These are phyloP conservation scores for Calliopum simillimum DNA, from an alignment of 2,888 invertebrate genomes.

Conservation along the genomic window DNA sequence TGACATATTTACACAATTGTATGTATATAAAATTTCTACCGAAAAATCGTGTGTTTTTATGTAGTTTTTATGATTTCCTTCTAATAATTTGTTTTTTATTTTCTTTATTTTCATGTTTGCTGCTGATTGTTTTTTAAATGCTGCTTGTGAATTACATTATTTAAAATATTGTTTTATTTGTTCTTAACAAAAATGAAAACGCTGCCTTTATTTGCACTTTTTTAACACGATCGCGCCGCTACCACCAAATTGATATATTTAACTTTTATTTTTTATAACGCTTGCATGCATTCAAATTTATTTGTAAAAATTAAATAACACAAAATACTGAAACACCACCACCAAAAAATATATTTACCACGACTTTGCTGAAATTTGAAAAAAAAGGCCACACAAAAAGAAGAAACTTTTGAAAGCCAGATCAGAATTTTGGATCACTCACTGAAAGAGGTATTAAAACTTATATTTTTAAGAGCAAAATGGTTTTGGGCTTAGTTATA, in stretches of 20 bases:
- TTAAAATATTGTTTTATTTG: conserved; percentile 35
- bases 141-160: conserved; percentile 24
- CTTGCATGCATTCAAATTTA: conserved; percentile 7
- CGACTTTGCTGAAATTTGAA: conserved; percentile 20
- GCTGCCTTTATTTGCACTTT: neutral
- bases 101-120: conserved; percentile 38
- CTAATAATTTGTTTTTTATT: conserved; percentile 10
- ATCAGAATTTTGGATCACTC: conserved; percentile 90
- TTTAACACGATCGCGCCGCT: too few relatives aligned
- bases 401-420: conserved; percentile 92
- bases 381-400: conserved; percentile 86
- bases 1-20: conserved; percentile 5
- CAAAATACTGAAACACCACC: conserved; percentile 29
- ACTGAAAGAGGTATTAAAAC: conserved; percentile 88
- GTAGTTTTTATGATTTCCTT: conserved; percentile 6
- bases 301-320: conserved; percentile 2
- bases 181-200: conserved; percentile 18
- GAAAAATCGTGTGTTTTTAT: conserved; percentile 33
- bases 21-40: conserved; percentile 47
- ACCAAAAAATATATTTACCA: conserved; percentile 6
- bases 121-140: conserved; percentile 36
- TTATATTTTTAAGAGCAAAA: too few relatives aligned
- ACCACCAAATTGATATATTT: neutral
- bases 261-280: conserved; percentile 32
- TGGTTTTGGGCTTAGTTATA: too few relatives aligned